Percentiles rank a stretch among this genome's conserved stretches.
Conservation (phyloP, 2,113 vertebrate species). For the Perca fluviatilis region DNA sequence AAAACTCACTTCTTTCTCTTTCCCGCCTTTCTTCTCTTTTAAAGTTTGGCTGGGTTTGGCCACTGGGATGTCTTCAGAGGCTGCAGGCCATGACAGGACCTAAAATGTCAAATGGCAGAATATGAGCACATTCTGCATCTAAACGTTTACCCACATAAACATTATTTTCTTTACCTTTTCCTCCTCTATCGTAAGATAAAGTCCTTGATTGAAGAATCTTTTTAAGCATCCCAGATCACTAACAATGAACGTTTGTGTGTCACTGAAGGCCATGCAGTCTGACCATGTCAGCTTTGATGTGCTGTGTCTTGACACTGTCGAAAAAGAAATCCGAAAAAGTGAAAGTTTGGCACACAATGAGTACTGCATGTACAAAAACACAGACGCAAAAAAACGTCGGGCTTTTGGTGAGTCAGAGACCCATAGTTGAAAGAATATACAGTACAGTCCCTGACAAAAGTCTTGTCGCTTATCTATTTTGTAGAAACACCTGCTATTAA, state of each 20-base stretch:
- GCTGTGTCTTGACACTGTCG: conserved; percentile 75
- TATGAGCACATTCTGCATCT: neutral
- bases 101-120: conserved; percentile 30
- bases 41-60: conserved; percentile 30
- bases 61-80: conserved; percentile 8
- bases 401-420: neutral
- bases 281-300: conserved; percentile 83
- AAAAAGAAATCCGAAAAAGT: neutral
- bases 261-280: conserved; percentile 77
- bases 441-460: too few relatives aligned
- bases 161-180: conserved; percentile 85
- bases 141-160: neutral
- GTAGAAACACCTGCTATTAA: too few relatives aligned
- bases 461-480: too few relatives aligned
- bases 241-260: conserved; percentile 74
- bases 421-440: neutral
- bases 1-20: conserved; percentile 58
- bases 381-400: too few relatives aligned
- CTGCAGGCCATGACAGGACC: conserved; percentile 59
- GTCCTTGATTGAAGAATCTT: conserved; percentile 85
- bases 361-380: neutral
- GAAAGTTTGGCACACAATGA: too few relatives aligned
- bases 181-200: conserved; percentile 82
- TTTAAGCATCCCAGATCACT: conserved; percentile 84
- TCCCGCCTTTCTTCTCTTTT: conserved; percentile 55